These are phyloP conservation scores for Cepaea nemoralis DNA, from an alignment of 1,140 invertebrate genomes.

Conservation along the genomic window DNA sequence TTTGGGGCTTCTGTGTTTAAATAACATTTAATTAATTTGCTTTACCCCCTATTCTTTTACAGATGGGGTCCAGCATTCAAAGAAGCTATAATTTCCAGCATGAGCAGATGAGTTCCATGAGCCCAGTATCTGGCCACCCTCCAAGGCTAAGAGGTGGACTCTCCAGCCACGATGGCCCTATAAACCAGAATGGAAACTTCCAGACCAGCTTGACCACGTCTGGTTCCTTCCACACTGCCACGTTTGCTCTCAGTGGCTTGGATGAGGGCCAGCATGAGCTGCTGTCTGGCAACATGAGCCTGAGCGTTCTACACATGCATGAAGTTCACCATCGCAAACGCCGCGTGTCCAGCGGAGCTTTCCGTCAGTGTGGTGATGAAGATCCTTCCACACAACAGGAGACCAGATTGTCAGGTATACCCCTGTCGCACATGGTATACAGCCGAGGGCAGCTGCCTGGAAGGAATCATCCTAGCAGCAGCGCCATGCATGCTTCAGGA, in stretches of 20 bases:
- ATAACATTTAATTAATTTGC: too few species aligned
- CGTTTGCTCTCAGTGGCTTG: background rate
- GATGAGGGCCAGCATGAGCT: slow-evolving; percentile 38
- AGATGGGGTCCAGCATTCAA: slow-evolving; percentile 21
- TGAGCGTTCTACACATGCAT: slow-evolving; percentile 35
- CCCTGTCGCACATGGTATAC: background rate
- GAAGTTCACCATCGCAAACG: slow-evolving; percentile 31
- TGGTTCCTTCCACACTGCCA: slow-evolving; percentile 30
- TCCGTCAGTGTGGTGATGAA: background rate
- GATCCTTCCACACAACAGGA: background rate
- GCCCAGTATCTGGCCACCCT: slow-evolving; percentile 5
- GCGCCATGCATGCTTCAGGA: background rate
- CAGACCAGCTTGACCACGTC: slow-evolving; percentile 10
- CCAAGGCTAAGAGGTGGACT: slow-evolving; percentile 30
- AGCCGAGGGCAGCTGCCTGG: background rate
- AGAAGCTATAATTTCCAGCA: slow-evolving; percentile 1
- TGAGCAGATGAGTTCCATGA: background rate
- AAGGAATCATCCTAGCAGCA: background rate
- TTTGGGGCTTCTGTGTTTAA: too few species aligned
- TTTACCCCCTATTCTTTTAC: background rate
- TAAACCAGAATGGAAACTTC: background rate
- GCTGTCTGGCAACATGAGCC: slow-evolving; percentile 36
- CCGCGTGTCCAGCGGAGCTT: background rate
- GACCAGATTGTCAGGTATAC: background rate
- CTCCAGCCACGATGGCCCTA: slow-evolving; percentile 16